Percentiles rank a stretch among this genome's conserved stretches.
Conservation (phyloP, 2,888 invertebrate genomes). For the Lycaena phlaeas region DNA sequence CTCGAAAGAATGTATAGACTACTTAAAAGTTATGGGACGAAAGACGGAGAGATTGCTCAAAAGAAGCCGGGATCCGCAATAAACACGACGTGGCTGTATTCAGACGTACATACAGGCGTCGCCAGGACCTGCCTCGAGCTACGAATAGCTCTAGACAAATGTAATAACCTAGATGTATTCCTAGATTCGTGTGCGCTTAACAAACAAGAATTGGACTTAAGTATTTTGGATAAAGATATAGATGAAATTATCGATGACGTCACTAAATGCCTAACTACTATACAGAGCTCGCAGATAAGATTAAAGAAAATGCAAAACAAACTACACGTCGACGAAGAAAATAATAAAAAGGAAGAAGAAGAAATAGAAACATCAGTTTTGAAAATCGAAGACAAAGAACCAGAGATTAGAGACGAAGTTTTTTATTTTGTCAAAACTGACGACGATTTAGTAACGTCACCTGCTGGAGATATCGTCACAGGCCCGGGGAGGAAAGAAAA, state of each 20-base stretch:
- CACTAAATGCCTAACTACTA: conserved; percentile 42
- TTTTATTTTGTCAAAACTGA: conserved; percentile 61
- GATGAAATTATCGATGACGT: conserved; percentile 49
- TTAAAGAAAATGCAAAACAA: conserved; percentile 50
- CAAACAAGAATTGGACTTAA: conserved; percentile 44
- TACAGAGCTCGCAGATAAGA: conserved; percentile 49
- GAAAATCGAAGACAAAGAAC: conserved; percentile 46
- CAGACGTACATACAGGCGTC: conserved; percentile 54
- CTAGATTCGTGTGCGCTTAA: conserved; percentile 56
- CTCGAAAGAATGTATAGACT: conserved; percentile 56
- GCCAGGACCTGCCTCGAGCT: conserved; percentile 49
- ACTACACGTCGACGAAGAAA: conserved; percentile 23
- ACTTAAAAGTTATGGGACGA: conserved; percentile 46
- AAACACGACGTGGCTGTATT: conserved; percentile 50
- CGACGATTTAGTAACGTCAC: conserved; percentile 33
- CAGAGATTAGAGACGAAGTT: conserved; percentile 57
- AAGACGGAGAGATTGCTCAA: conserved; percentile 23
- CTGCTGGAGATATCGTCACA: conserved; percentile 41
- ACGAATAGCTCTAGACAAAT: conserved; percentile 47
- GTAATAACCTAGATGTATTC: conserved; percentile 51
- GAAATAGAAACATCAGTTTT: conserved; percentile 28
- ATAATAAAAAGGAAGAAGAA: conserved; percentile 24
- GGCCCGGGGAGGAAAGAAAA: conserved; percentile 54
- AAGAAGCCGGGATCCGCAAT: conserved; percentile 43
- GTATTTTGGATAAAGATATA: conserved; percentile 47